These are phyloP conservation scores for Diachasmimorpha longicaudata DNA, from an alignment of 1,140 invertebrate species.

Conservation along the genomic window DNA sequence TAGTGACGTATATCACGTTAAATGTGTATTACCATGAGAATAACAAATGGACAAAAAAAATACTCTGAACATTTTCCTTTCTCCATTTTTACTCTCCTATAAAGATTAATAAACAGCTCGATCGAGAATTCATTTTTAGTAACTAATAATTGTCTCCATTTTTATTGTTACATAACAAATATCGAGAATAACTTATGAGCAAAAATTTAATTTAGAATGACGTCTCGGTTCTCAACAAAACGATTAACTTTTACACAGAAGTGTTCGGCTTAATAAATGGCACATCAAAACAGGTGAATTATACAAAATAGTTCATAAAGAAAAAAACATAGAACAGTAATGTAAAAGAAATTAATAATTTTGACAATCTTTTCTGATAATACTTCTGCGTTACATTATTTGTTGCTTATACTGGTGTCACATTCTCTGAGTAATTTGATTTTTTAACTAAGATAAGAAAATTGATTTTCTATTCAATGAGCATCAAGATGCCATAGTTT, in stretches of 20 bases:
- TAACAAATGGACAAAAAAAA: slow-evolving; percentile 17
- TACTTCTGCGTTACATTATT: too few relatives aligned
- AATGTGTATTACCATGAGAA: slow-evolving; percentile 41
- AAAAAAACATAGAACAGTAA: slow-evolving; percentile 19
- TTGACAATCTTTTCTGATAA: too few relatives aligned
- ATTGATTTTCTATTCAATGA: too few relatives aligned
- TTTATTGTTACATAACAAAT: slow-evolving; percentile 9
- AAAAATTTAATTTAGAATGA: neutral
- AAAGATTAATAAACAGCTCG: slow-evolving; percentile 17
- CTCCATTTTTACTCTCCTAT: neutral
- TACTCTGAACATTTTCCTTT: slow-evolving; percentile 24
- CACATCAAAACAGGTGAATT: slow-evolving; percentile 36
- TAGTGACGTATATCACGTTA: slow-evolving; percentile 25
- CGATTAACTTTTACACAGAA: neutral
- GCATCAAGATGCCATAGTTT: too few relatives aligned
- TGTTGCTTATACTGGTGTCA: too few relatives aligned
- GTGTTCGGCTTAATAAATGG: slow-evolving; percentile 40
- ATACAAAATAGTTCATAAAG: slow-evolving; percentile 19
- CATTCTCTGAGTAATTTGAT: too few relatives aligned
- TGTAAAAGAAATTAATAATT: slow-evolving; percentile 13
- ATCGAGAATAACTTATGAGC: slow-evolving; percentile 1
- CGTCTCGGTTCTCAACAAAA: neutral
- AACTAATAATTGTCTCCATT: slow-evolving; percentile 10
- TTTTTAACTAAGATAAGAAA: too few relatives aligned
- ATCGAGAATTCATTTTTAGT: slow-evolving; percentile 33